These are phyloP conservation scores for Ptychobarbus kaznakovi DNA, from an alignment of 2,797 vertebrate species.

Conservation along the genomic window DNA sequence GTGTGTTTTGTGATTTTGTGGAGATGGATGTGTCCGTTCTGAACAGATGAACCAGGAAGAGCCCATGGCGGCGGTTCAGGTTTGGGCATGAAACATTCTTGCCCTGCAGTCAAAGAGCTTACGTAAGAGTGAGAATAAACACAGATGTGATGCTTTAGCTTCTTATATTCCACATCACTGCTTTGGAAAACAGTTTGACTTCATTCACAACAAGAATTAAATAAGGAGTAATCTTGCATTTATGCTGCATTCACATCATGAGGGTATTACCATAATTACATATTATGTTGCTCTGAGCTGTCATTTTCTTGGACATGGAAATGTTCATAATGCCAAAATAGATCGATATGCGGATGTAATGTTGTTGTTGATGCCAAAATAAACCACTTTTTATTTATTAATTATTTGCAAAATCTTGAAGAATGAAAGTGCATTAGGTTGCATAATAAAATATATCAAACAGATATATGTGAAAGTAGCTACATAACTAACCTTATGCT, in stretches of 20 bases:
- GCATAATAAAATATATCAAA: constrained; percentile 11
- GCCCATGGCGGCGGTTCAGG: constrained; percentile 17
- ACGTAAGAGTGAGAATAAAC: constrained; percentile 25
- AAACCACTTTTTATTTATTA: background rate
- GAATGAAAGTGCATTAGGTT: background rate
- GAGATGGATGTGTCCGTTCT: background rate
- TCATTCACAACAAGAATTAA: background rate
- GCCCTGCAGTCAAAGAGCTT: constrained; percentile 45
- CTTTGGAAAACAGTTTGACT: constrained; percentile 1
- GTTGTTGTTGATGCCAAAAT: background rate
- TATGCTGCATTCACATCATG: constrained; percentile 12
- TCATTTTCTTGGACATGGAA: background rate
- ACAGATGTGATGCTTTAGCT: constrained; percentile 11
- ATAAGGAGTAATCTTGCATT: background rate
- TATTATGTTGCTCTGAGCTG: background rate
- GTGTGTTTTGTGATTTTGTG: background rate
- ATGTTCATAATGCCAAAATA: background rate
- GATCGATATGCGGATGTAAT: background rate
- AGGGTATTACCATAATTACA: background rate
- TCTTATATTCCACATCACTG: background rate
- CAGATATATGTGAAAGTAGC: background rate
- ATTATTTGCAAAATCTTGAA: background rate
- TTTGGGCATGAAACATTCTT: constrained; percentile 55
- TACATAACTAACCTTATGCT: background rate
- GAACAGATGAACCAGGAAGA: constrained; percentile 5